These are phyloP conservation scores for Maccullochella peelii DNA, from an alignment of 2,113 vertebrate genomes.

Conservation along the genomic window DNA sequence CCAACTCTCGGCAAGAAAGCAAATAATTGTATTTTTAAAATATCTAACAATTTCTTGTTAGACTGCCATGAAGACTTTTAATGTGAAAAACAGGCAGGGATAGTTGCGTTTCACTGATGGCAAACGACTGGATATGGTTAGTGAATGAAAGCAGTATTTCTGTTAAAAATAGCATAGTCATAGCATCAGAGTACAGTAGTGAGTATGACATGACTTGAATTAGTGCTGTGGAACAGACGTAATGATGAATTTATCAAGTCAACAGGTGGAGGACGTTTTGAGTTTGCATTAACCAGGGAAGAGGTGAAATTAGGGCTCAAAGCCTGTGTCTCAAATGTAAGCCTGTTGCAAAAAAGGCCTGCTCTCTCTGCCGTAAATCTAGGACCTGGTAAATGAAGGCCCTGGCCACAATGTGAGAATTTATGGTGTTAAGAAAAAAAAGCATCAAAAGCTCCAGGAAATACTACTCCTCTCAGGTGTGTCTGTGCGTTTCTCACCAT, in stretches of 20 bases:
- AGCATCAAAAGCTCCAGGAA: not conserved
- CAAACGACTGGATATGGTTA: not conserved
- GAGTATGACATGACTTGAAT: not conserved
- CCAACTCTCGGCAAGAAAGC: not conserved
- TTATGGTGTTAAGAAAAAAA: not conserved
- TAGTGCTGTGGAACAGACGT: not conserved
- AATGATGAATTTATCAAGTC: no score
- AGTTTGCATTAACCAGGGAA: not conserved
- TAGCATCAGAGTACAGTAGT: not conserved
- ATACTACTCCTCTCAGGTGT: not conserved
- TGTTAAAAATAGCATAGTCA: not conserved
- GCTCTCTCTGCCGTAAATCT: not conserved
- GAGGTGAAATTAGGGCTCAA: not conserved
- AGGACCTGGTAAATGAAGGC: not conserved
- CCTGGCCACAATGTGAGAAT: not conserved
- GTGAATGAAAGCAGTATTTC: not conserved
- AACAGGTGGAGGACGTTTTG: not conserved
- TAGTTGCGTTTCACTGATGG: not conserved
- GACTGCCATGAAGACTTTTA: not conserved
- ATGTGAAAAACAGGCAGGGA: not conserved
- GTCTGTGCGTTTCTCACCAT: slow-evolving; percentile 85
- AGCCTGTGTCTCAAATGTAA: not conserved
- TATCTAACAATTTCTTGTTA: not conserved
- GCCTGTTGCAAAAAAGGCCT: not conserved
- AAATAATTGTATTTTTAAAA: not conserved